phyloP scores from a whole-genome alignment of 2,888 invertebrate genomes.

The Azorinus chamasolen region DNA sequence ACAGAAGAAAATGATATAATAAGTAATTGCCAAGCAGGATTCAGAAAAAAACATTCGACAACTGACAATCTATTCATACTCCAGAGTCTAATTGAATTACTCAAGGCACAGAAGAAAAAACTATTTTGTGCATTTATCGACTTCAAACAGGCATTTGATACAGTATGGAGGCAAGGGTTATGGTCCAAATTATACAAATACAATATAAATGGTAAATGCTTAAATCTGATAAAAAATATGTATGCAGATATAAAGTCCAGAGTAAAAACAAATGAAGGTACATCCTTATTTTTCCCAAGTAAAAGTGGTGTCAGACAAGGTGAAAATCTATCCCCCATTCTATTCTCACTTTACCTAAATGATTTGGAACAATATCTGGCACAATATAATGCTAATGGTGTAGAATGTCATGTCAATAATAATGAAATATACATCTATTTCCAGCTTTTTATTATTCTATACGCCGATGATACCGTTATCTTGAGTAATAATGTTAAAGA shows the following conservation, averaged over 20 bases:
- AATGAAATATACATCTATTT: constrained; percentile 1
- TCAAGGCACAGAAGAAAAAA: constrained; percentile 2
- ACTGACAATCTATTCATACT: constrained; percentile 2
- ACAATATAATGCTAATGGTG: no score
- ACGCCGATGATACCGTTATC: constrained; percentile 30
- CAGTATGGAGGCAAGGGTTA: background rate
- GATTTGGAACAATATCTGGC: no score
- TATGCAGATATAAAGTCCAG: constrained; percentile 19
- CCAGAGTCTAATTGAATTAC: no score
- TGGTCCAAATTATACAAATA: background rate
- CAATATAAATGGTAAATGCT: constrained; percentile 1
- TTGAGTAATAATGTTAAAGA: background rate
- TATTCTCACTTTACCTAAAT: no score
- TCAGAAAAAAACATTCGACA: constrained; percentile 5
- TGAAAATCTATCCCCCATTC: no score
- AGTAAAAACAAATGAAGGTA: background rate
- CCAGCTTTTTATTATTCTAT: constrained; percentile 24
- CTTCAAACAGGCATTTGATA: constrained; percentile 12
- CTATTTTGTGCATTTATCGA: constrained; percentile 8
- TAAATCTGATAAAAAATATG: background rate
- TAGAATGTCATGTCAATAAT: background rate
- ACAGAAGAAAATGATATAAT: constrained; percentile 1
- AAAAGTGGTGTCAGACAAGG: no score
- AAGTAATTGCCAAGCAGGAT: constrained; percentile 14
- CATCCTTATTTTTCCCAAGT: background rate